These are phyloP conservation scores for Teleopsis dalmanni DNA, from an alignment of 1,140 invertebrate genomes.

Conservation along the genomic window DNA sequence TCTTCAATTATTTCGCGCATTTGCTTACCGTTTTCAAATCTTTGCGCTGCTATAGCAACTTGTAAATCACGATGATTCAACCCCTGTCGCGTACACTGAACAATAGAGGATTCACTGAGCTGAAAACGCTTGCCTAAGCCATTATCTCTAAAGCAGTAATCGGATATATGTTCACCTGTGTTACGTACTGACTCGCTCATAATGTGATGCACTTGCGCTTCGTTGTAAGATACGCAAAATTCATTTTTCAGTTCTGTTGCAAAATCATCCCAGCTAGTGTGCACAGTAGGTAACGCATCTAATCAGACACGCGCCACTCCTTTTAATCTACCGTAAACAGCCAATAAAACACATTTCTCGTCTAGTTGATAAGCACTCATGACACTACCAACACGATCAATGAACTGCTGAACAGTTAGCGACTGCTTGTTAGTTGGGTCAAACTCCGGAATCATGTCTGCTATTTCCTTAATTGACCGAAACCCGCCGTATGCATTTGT, in stretches of 20 bases:
- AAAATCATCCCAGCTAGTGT: not conserved
- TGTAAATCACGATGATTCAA: too few relatives aligned
- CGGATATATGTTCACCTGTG: not conserved
- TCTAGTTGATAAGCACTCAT: slow-evolving; percentile 4
- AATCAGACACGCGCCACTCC: slow-evolving; percentile 8
- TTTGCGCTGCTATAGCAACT: too few relatives aligned
- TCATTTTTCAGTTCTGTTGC: not conserved
- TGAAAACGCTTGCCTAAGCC: not conserved
- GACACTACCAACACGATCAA: slow-evolving; percentile 5
- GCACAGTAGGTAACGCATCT: not conserved
- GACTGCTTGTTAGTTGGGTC: too few relatives aligned
- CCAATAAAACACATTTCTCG: slow-evolving; percentile 4
- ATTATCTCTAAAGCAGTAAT: slow-evolving; percentile 4
- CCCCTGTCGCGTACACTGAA: slow-evolving; percentile 7
- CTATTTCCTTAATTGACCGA: too few relatives aligned
- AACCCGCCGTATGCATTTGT: too few relatives aligned
- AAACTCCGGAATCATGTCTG: too few relatives aligned
- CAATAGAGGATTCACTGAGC: too few relatives aligned
- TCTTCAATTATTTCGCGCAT: slow-evolving; percentile 9
- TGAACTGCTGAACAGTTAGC: slow-evolving; percentile 3
- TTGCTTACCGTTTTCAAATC: too few relatives aligned
- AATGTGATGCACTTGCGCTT: slow-evolving; percentile 3
- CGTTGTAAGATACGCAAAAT: slow-evolving; percentile 1
- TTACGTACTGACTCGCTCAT: not conserved
- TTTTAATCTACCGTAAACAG: slow-evolving; percentile 7